Conservation (phyloP, 2,797 vertebrate genomes). For the Luscinia luscinia region DNA sequence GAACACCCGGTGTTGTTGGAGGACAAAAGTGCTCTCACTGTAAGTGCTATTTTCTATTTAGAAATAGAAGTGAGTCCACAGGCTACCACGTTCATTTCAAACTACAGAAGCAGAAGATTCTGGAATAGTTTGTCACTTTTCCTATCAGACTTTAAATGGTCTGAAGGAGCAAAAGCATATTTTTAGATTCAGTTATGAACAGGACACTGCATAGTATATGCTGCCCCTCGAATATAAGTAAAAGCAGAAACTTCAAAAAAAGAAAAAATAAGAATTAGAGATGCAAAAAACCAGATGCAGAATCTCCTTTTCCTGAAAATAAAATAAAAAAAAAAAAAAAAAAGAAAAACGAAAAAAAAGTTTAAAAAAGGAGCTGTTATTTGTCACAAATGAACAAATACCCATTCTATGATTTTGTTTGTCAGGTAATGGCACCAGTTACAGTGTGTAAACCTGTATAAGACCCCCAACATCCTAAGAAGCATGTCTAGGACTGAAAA, state of each 20-base stretch:
- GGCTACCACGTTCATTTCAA: background rate
- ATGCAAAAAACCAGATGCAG: background rate
- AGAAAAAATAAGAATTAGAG: background rate
- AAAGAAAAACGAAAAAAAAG: background rate
- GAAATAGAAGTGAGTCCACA: background rate
- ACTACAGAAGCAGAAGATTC: background rate
- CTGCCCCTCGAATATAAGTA: background rate
- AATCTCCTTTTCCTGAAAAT: background rate
- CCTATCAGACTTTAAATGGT: background rate
- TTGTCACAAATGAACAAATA: background rate
- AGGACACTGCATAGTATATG: background rate
- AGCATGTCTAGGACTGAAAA: background rate
- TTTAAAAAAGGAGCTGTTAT: background rate
- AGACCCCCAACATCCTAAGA: background rate
- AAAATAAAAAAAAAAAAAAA: background rate
- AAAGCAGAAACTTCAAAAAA: background rate
- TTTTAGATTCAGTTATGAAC: background rate
- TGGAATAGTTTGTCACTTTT: background rate
- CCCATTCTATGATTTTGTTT: background rate
- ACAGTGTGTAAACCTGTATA: background rate
- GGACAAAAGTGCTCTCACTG: background rate
- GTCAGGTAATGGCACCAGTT: background rate
- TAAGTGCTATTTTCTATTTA: background rate
- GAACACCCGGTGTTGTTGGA: background rate
- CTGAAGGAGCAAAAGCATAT: background rate